Percentiles rank a stretch among this genome's conserved stretches.
Conservation (phyloP, 2,888 invertebrate genomes). For the Harmothoe impar region DNA sequence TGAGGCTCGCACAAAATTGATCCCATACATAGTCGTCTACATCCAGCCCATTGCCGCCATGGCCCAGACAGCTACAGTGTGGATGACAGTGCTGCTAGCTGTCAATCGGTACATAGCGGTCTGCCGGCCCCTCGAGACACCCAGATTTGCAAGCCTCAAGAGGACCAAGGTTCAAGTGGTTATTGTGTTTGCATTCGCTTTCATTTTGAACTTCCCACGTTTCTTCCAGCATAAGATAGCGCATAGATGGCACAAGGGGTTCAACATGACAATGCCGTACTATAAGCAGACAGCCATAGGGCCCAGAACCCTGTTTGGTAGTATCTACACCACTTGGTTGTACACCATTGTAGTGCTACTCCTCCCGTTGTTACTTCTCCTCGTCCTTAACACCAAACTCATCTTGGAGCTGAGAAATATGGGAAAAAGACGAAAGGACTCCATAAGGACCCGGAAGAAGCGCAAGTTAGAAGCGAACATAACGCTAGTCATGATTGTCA, state of each 20-base stretch:
- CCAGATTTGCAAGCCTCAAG: constrained; percentile 64
- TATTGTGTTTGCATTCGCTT: constrained; percentile 64
- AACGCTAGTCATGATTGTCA: constrained; percentile 57
- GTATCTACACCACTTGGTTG: constrained; percentile 40
- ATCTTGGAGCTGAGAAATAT: constrained; percentile 39
- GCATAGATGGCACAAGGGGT: not conserved
- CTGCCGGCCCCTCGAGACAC: constrained; percentile 67
- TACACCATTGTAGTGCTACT: constrained; percentile 51
- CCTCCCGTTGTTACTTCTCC: constrained; percentile 8
- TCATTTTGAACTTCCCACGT: constrained; percentile 67
- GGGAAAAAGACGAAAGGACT: not conserved
- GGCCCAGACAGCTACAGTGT: constrained; percentile 68
- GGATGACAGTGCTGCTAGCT: constrained; percentile 71
- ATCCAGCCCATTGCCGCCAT: constrained; percentile 67
- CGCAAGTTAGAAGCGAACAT: constrained; percentile 52
- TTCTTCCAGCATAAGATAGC: constrained; percentile 67
- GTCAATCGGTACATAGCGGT: constrained; percentile 70
- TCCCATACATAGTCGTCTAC: constrained; percentile 65
- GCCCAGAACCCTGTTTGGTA: not conserved
- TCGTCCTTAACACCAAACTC: constrained; percentile 55
- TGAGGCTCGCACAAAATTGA: not conserved
- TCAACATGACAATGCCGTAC: not conserved
- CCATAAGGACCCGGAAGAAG: not conserved
- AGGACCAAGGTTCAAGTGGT: constrained; percentile 69
- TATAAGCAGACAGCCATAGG: constrained; percentile 13